Base-by-base conservation (phyloP, 2,113 vertebrate species). In the Myiozetetes cayanensis region DNA sequence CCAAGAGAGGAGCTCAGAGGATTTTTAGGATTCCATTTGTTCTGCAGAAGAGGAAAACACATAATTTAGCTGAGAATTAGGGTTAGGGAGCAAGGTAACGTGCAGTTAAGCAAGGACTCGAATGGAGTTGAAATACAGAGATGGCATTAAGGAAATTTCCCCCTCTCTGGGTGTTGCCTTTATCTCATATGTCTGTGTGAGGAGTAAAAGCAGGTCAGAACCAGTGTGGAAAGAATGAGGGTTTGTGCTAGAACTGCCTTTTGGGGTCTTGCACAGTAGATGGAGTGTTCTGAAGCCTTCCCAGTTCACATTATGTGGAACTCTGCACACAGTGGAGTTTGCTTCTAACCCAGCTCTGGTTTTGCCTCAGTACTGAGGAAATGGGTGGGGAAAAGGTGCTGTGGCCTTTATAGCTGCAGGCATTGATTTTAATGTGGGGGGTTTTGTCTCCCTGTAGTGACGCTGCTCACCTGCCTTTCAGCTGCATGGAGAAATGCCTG, bases 251-350 rank as follows among this genome's bases (percentile, higher is more conserved):
- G 24, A 53, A 71, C 58, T 31, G 18, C 20, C 13, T 25, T 66
- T n/a, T 6, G 44, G 17, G 19, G 50, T 3, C 46, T 71, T 50
- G 8, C 12, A 7, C 12, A 30, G 21, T 14, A 28, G n/a, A 14
- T 46, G 23, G 25, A 20, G 6, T 7, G 23, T n/a, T 62, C 31
- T 80, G 76, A 39, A 73, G 46, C 7, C 8, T 43, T 66, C 30
- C 56, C n/a, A 31, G n/a, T 11, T 70, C 37, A 19, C 1, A 0
- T 20, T 27, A 9, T 6, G 12, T 5, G 65, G 31, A 71, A 77
- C 19, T 50, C 25, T 59, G 25, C 27, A 33, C 44, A 8, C 6
- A 8, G n/a, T n/a, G 70, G 65, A 80, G 21, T 63, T 59, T 37
- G 12, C 12, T 77, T 67, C 56, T n/a, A 59, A 14, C 7, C 43